Conservation (phyloP, 2,888 invertebrate genomes). For the Urechis unicinctus region DNA sequence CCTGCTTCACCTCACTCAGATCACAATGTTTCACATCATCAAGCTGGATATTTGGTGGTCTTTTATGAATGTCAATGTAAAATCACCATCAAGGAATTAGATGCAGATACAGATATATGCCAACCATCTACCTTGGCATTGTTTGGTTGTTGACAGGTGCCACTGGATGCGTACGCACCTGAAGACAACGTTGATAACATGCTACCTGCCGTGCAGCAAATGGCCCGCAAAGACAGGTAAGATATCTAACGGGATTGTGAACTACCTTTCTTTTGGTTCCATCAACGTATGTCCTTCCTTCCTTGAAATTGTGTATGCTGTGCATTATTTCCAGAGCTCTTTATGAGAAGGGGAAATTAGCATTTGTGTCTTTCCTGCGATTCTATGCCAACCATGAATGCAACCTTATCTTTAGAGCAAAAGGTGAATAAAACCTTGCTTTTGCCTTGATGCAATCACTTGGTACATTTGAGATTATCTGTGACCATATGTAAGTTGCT, state of each 20-base stretch:
- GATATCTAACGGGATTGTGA: background rate
- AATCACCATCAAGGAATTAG: too few relatives aligned
- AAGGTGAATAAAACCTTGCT: slow-evolving; percentile 56
- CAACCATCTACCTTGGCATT: too few relatives aligned
- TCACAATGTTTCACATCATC: background rate
- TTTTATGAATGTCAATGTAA: background rate
- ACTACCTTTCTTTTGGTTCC: background rate
- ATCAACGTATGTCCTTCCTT: too few relatives aligned
- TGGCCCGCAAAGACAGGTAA: slow-evolving; percentile 62
- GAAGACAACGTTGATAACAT: slow-evolving; percentile 25
- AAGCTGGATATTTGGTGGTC: background rate
- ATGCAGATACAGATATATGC: too few relatives aligned
- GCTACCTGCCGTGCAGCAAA: slow-evolving; percentile 58
- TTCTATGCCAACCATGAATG: slow-evolving; percentile 96
- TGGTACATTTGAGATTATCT: too few relatives aligned
- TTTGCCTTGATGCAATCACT: too few relatives aligned
- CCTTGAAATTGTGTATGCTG: too few relatives aligned
- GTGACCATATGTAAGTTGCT: too few relatives aligned
- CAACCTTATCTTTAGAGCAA: slow-evolving; percentile 75
- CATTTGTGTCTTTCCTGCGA: slow-evolving; percentile 91
- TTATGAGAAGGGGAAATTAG: slow-evolving; percentile 80
- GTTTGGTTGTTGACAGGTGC: too few relatives aligned
- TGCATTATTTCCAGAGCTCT: slow-evolving; percentile 56
- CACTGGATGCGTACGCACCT: slow-evolving; percentile 36
- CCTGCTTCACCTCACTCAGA: background rate